Conservation (phyloP, 1,140 invertebrate species). For the Mamestra configurata region DNA sequence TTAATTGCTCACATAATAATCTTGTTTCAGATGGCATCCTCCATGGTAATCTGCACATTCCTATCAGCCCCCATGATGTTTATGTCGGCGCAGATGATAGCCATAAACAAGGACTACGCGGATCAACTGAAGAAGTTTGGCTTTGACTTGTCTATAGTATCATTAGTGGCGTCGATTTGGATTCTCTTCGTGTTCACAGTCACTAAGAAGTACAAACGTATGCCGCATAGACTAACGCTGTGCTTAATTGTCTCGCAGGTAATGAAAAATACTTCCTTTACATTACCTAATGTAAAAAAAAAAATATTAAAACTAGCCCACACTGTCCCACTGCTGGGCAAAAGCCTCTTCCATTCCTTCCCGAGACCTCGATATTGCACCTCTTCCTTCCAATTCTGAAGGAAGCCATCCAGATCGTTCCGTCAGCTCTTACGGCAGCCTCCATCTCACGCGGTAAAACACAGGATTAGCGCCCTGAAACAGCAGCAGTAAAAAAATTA, state of each 20-base stretch:
- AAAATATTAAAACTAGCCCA: too few relatives aligned
- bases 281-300: too few relatives aligned
- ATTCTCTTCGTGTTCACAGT: constrained; percentile 93
- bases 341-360: too few relatives aligned
- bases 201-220: constrained; percentile 92
- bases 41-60: constrained; percentile 98
- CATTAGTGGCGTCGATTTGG: constrained; percentile 93
- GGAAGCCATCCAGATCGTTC: too few relatives aligned
- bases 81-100: constrained; percentile 97
- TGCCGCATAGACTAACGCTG: constrained; percentile 95
- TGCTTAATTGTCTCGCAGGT: constrained; percentile 94
- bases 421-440: too few relatives aligned
- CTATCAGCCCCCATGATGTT: constrained; percentile 98
- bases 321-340: too few relatives aligned
- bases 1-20: neutral
- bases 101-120: constrained; percentile 92
- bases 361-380: too few relatives aligned
- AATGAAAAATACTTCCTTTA: too few relatives aligned
- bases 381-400: too few relatives aligned
- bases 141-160: constrained; percentile 94
- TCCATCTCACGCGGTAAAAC: too few relatives aligned
- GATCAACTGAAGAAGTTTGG: constrained; percentile 93
- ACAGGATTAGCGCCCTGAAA: too few relatives aligned
- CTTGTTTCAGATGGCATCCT: constrained; percentile 92
- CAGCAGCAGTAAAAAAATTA: too few relatives aligned